Evolutionary conservation across 1,140 invertebrate genomes (phyloP).

Genomic region (Triops cancriformis): DNA sequence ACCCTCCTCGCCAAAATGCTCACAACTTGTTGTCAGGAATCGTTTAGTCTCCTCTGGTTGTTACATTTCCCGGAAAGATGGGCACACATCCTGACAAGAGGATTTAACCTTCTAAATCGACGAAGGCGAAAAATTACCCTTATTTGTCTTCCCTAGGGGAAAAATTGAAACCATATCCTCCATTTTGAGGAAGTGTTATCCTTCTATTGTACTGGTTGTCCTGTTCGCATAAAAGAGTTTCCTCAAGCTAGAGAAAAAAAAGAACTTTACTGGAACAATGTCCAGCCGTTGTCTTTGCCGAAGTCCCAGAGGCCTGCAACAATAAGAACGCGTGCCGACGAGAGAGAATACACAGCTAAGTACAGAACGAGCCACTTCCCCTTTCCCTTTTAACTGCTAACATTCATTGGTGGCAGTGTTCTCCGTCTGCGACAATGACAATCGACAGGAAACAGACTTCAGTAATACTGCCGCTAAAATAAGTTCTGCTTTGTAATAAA

Average conservation of each 20-base stretch:
- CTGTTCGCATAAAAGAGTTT: too few species aligned
- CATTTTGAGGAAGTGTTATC: not conserved
- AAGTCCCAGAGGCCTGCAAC: not conserved
- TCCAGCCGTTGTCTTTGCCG: not conserved
- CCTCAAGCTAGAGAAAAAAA: too few species aligned
- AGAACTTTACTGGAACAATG: not conserved
- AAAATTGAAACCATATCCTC: not conserved
- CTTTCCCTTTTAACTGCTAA: not conserved
- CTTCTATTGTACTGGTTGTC: not conserved
- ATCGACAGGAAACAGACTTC: constrained; percentile 8
- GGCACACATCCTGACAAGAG: not conserved
- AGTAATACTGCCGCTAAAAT: not conserved
- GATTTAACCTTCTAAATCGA: not conserved
- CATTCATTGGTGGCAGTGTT: not conserved
- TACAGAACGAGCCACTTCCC: not conserved
- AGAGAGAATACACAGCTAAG: not conserved
- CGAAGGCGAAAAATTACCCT: not conserved
- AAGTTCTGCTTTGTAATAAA: not conserved
- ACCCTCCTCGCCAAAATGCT: not conserved
- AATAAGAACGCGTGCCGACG: not conserved
- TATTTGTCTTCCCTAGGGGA: not conserved
- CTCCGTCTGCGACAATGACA: not conserved
- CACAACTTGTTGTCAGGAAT: not conserved
- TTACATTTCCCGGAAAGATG: not conserved
- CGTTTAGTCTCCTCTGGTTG: not conserved